A percentile compares a stretch with the other conserved stretches of the same genome.
Evolutionary conservation across 2,797 vertebrate genomes (phyloP).

Genomic region (Sebastes minor): DNA sequence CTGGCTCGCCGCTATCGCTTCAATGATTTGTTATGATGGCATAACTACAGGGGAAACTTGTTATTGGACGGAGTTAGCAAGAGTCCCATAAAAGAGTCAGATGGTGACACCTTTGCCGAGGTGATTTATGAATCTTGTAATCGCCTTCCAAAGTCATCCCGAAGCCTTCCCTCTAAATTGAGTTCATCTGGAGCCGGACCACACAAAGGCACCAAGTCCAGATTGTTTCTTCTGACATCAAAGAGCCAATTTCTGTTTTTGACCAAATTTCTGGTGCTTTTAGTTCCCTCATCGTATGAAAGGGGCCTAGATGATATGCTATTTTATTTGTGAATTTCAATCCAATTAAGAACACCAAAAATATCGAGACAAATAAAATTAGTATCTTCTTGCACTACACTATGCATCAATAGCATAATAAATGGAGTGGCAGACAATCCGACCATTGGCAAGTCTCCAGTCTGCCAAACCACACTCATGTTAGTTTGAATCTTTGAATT

Average conservation of each 20-base stretch:
- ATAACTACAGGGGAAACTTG: conserved; percentile 86
- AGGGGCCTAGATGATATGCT: conserved; percentile 64
- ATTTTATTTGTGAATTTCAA: conserved; percentile 77
- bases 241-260: conserved; percentile 78
- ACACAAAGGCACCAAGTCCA: conserved; percentile 74
- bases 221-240: conserved; percentile 81
- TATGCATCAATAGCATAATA: conserved; percentile 69
- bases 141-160: conserved; percentile 82
- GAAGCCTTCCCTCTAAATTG: conserved; percentile 82
- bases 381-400: conserved; percentile 55
- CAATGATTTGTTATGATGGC: conserved; percentile 83
- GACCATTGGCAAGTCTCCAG: conserved; percentile 67
- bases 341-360: conserved; percentile 75
- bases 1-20: conserved; percentile 78
- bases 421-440: conserved; percentile 60
- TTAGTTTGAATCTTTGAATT: conserved; percentile 77
- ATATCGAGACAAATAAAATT: conserved; percentile 74
- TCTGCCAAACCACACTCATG: conserved; percentile 54
- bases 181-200: conserved; percentile 80
- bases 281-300: conserved; percentile 70
- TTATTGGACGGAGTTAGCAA: conserved; percentile 82
- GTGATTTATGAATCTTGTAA: conserved; percentile 81
- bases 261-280: conserved; percentile 79
- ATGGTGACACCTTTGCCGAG: conserved; percentile 84
- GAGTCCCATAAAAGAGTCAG: conserved; percentile 83